Evolutionary conservation across 2,113 vertebrate species (phyloP), one percentile per base, ranked within the genome.

Genomic region (Salvelinus fontinalis): DNA sequence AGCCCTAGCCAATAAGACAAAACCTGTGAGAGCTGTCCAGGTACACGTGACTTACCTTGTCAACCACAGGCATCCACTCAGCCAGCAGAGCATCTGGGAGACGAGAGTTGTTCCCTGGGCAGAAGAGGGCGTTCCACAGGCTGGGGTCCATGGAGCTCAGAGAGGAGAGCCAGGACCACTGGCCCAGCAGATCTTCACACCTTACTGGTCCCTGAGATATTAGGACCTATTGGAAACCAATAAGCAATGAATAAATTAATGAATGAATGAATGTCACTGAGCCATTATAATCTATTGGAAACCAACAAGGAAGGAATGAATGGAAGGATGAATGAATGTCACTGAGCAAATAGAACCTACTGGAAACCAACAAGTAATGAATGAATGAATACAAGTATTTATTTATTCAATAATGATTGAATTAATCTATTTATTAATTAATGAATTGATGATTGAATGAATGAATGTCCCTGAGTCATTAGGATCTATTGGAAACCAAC

Each of bases 121-220:
- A 94, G 48, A 93, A 54, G 1, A 85, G 0, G 29, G 81, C 65
- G 27, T 44, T 76, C 89, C 82, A 92, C 51, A 85, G 31, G 12
- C 88, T 70, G 0, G 70, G 26, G 12, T 77, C 77, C 57, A 91
- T 6, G 29, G 74, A 89, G 51, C 84, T 66, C 2, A 75, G 78
- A n/a, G 78, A 62, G 7, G 92, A 75, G 34, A 93, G 80, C 87
- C 90, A 91, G 54, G 84, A 80, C 8, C 91, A 91, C 18, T 84
- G 81, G 24, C 18, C 26, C 72, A 90, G 26, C 13, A 89, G 3
- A 7, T 81, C 66, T n/a, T 82, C 78, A 81, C 92, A 94, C 27
- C 75, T 78, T 20, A 72, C 14, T 65, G 20, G 0, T 2, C 70
- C 44, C 26, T 48, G 29, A 27, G 66, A n/a, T n/a, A 69, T 8